Evolutionary conservation across 1,140 invertebrate species (phyloP).

Genomic region (Habropoda laboriosa): DNA sequence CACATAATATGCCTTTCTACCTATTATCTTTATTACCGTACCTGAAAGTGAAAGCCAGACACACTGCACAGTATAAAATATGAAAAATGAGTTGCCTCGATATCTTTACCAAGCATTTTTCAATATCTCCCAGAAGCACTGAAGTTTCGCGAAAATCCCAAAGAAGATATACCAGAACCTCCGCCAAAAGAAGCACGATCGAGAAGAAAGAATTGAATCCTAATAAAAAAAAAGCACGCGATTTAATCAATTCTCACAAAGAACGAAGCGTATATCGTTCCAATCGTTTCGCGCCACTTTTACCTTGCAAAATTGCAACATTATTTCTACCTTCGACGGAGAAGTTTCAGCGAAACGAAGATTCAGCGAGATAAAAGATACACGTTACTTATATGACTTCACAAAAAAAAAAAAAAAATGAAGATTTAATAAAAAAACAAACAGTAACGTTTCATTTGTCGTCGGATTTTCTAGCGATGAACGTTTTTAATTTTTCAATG

Average conservation of each 20-base stretch:
- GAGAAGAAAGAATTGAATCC: neutral
- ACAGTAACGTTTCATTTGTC: neutral
- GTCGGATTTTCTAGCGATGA: neutral
- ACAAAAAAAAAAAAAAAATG: neutral
- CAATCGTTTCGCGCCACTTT: neutral
- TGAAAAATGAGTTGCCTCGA: too few relatives aligned
- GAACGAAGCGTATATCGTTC: neutral
- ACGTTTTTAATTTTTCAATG: neutral
- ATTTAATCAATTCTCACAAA: conserved; percentile 17
- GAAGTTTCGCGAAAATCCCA: too few relatives aligned
- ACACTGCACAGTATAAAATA: too few relatives aligned
- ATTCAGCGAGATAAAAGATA: neutral
- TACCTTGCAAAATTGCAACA: conserved; percentile 15
- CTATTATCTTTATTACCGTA: too few relatives aligned
- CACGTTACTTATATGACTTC: neutral
- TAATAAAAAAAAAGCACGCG: neutral
- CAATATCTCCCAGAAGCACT: too few relatives aligned
- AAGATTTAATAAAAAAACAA: too few relatives aligned
- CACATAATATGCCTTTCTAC: too few relatives aligned
- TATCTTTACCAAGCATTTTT: too few relatives aligned
- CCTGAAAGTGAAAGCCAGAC: too few relatives aligned
- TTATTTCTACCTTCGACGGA: neutral
- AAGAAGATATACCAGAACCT: too few relatives aligned
- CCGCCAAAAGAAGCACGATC: too few relatives aligned
- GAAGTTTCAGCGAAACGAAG: neutral